A percentile compares a stretch with the other conserved stretches of the same genome.
Conservation (phyloP, 2,888 invertebrate genomes). For the Mesoligia furuncula region DNA sequence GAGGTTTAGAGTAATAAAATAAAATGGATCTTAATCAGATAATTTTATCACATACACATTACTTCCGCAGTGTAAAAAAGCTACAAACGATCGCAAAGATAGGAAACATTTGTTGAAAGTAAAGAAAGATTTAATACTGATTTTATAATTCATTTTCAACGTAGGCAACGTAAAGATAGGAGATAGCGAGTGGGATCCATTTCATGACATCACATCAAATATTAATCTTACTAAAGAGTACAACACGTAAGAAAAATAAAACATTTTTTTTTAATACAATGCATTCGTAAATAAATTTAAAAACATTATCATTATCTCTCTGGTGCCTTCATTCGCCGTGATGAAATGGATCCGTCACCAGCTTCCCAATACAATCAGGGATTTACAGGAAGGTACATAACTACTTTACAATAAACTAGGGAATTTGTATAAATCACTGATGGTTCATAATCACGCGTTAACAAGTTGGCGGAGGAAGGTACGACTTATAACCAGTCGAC, state of each 20-base stretch:
- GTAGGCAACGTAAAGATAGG: constrained; percentile 34
- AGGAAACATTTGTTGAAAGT: constrained; percentile 78
- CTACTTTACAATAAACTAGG: constrained; percentile 33
- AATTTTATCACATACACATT: constrained; percentile 87
- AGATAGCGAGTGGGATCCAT: constrained; percentile 58
- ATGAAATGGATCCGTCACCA: constrained; percentile 60
- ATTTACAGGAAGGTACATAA: constrained; percentile 37
- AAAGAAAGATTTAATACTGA: constrained; percentile 77
- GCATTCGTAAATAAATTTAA: constrained; percentile 47
- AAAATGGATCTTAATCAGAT: constrained; percentile 85
- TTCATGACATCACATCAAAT: constrained; percentile 63
- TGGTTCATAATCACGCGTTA: constrained; percentile 29
- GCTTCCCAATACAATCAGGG: constrained; percentile 35
- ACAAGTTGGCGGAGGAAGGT: constrained; percentile 33
- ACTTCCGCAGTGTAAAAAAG: constrained; percentile 77
- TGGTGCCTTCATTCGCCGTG: constrained; percentile 37
- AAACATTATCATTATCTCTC: constrained; percentile 40
- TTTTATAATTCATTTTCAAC: constrained; percentile 62
- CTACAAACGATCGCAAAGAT: constrained; percentile 72
- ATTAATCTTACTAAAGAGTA: constrained; percentile 21
- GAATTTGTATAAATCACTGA: constrained; percentile 50
- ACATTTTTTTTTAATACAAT: constrained; percentile 24
- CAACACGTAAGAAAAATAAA: constrained; percentile 34
- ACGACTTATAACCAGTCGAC: neutral
- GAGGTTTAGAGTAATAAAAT: constrained; percentile 82